A percentile compares a stretch with the other conserved stretches of the same genome.
phyloP scores from a whole-genome alignment of 2,113 vertebrate species.

The Copsychus sechellarum region DNA sequence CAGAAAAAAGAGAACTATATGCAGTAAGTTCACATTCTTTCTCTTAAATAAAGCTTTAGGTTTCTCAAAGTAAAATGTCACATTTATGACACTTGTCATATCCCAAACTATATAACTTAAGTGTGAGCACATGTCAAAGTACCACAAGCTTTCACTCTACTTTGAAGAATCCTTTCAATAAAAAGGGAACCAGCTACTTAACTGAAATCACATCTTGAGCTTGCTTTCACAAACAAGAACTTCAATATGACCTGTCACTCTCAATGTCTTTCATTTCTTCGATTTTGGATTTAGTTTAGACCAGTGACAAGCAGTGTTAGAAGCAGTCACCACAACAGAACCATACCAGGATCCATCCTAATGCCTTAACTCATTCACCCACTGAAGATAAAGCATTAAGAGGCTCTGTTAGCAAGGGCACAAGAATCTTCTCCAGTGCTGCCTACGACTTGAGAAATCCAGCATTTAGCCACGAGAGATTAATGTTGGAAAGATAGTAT shows the following conservation, averaged over 20 bases:
- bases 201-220: neutral
- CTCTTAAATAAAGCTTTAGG: neutral
- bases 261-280: neutral
- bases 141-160: neutral
- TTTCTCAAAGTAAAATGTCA: neutral
- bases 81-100: neutral
- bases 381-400: neutral
- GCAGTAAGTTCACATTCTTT: neutral
- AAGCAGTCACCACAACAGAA: neutral
- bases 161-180: neutral
- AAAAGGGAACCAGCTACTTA: neutral
- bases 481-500: neutral
- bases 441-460: neutral
- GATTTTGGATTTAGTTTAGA: neutral
- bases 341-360: neutral
- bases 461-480: neutral
- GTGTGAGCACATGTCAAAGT: neutral
- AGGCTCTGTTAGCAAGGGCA: neutral
- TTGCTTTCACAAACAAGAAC: neutral
- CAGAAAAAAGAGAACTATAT: neutral
- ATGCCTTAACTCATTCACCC: neutral
- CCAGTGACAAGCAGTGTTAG: neutral
- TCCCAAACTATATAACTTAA: neutral
- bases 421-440: neutral
- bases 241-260: neutral